Conservation (phyloP, 2,888 invertebrate genomes). For the Napeogenes sylphis region DNA sequence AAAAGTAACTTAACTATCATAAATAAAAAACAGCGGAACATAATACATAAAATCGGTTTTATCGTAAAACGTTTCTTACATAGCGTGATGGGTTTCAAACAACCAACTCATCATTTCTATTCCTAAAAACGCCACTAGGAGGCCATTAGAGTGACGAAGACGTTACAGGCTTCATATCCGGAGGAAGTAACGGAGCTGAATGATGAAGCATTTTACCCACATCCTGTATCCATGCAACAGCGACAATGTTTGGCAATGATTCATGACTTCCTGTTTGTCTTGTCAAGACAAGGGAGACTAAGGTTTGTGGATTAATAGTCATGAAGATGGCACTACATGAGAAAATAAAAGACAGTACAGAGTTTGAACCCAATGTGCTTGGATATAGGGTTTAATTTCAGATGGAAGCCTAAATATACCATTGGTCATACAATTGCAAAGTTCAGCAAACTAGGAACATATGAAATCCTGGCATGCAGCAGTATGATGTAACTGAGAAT, state of each 20-base stretch:
- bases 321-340: conserved; percentile 22
- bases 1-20: too few relatives aligned
- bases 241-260: conserved; percentile 40
- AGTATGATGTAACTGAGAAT: too few relatives aligned
- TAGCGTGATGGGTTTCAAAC: conserved; percentile 5
- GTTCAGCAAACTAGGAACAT: neutral
- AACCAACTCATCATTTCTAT: conserved; percentile 13
- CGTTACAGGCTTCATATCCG: conserved; percentile 42
- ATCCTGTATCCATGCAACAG: conserved; percentile 36
- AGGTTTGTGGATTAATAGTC: conserved; percentile 33
- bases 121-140: conserved; percentile 20
- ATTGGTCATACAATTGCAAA: neutral
- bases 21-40: too few relatives aligned
- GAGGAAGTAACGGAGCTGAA: conserved; percentile 38
- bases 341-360: neutral
- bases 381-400: neutral
- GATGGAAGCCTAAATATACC: neutral
- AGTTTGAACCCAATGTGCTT: neutral
- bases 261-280: conserved; percentile 39
- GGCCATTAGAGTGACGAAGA: conserved; percentile 34
- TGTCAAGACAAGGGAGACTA: conserved; percentile 32
- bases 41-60: too few relatives aligned
- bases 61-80: neutral
- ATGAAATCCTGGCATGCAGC: neutral
- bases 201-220: conserved; percentile 43